Evolutionary conservation across 2,797 vertebrate species (phyloP), one percentile per base, ranked within the genome.

Genomic region (Cirrhinus molitorella): DNA sequence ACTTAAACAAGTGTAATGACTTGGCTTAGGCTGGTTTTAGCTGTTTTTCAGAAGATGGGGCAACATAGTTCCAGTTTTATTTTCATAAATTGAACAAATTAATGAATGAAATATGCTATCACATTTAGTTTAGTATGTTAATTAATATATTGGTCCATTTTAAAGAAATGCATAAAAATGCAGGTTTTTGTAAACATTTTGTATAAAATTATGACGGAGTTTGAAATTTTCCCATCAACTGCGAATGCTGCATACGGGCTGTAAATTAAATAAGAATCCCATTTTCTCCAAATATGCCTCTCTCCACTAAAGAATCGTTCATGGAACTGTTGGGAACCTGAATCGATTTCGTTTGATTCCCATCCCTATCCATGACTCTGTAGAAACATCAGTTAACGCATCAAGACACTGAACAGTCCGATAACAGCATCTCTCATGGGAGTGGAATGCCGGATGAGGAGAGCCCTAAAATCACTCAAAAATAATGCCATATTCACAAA

Each of bases 261-360:
- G 5, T 31, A 72, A 21, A 34, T 53, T 11, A 6, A 12, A 53
- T 10, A 49, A 45, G 9, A 51, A 21, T 51, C 17, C 16, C 17
- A 21, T 14, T n/a, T n/a, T 13, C 49, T n/a, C 17, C 28, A 34
- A 13, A 9, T 34, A 73, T 21, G 19, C 51, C 10, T 21, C 28
- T 19, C 11, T 51, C 13, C 14, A 17, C 51, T 9, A 73, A 55
- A 53, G 28, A 73, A 37, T n/a, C 28, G 71, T 74, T 75, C 34
- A 25, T 19, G n/a, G 53, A 23, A 75, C 34, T 17, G 72, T 57
- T 23, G 28, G 49, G 31, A 74, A 74, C 21, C 34, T 3, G 53
- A 75, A 57, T 59, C 73, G 73, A 59, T 75, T 75, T 53, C 14
- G 21, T 23, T 4, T 43, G 73, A 59, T 57, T 75, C 53, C 14